Evolutionary conservation across 2,797 vertebrate species (phyloP), one percentile per base, ranked within the genome.

Genomic region (Diceros bicornis): DNA sequence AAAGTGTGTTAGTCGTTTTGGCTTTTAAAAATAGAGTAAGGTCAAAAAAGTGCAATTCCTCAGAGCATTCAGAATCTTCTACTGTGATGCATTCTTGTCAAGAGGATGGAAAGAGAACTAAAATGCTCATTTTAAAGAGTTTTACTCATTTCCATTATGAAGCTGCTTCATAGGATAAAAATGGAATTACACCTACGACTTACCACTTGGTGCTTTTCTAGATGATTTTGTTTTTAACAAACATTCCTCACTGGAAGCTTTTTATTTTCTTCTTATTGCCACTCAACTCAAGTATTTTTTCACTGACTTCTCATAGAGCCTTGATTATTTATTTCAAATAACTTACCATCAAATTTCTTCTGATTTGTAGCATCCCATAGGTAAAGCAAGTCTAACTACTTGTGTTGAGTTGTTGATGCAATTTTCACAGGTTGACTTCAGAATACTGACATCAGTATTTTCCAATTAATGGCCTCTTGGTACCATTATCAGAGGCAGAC

Each of bases 1-100:
- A 72, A 77, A 89, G 47, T 89, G 55, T 20, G 62, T 94, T 61
- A 17, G 23, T 78, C n/a, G 59, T 79, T 93, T 92, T 87, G 75
- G 14, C 57, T 91, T 97, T 96, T 87, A 57, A 96, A 96, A 87
- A 75, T 32, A 81, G 62, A 68, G 2, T n/a, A 50, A 89, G 64
- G 64, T 81, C 27, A 85, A 96, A 61, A 82, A 75, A n/a, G 7
- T 74, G 7, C 6, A 20, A 0, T 89, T 82, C 13, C 52, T 34
- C 14, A 32, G 12, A 66, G 7, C 41, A 12, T 21, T 89, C 50
- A 89, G 62, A 79, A 74, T 87, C 23, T 84, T 96, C 74, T 62
- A 20, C n/a, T 29, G 12, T 81, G 52, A 27, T 92, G 5, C 8
- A 27, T 55, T 91, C 32, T 27, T 72, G 7, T 74, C 44, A 57